A percentile compares a stretch with the other conserved stretches of the same genome.
These are phyloP conservation scores for Cephus rjabovi DNA, from an alignment of 2,888 invertebrate genomes.

Conservation along the genomic window DNA sequence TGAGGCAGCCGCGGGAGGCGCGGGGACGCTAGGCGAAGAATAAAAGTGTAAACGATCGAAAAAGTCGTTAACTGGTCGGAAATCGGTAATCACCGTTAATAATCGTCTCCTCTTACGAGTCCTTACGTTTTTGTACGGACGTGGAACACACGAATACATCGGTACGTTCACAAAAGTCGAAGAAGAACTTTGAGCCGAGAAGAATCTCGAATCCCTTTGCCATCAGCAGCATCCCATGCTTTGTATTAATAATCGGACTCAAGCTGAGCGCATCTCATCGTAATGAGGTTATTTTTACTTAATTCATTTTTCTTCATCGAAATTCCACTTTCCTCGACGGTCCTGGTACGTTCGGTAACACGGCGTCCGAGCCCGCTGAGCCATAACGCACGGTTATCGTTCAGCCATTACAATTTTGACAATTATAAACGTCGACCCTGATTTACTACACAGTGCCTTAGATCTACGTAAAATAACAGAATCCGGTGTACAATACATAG, in stretches of 20 bases:
- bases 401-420: no score
- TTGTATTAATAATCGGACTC: slow-evolving; percentile 43
- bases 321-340: neutral
- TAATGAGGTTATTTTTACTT: slow-evolving; percentile 33
- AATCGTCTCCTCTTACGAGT: slow-evolving; percentile 55
- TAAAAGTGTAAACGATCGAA: slow-evolving; percentile 54
- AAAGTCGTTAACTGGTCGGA: slow-evolving; percentile 59
- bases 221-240: neutral
- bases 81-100: slow-evolving; percentile 60
- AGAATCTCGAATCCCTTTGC: neutral
- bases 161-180: neutral
- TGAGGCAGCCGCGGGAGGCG: slow-evolving; percentile 27
- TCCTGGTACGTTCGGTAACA: neutral
- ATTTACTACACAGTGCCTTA: no score
- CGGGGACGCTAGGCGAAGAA: slow-evolving; percentile 24
- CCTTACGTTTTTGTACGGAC: slow-evolving; percentile 43
- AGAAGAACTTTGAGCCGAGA: slow-evolving; percentile 30
- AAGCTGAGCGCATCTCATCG: slow-evolving; percentile 47
- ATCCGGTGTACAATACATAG: no score
- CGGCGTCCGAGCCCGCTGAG: no score
- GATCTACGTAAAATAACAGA: no score
- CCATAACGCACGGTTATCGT: no score
- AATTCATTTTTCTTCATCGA: neutral
- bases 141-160: neutral
- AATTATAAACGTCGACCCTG: no score